Evolutionary conservation across 2,888 invertebrate species (phyloP), one percentile per base, ranked within the genome.

Genomic region (Anarsia innoxiella): DNA sequence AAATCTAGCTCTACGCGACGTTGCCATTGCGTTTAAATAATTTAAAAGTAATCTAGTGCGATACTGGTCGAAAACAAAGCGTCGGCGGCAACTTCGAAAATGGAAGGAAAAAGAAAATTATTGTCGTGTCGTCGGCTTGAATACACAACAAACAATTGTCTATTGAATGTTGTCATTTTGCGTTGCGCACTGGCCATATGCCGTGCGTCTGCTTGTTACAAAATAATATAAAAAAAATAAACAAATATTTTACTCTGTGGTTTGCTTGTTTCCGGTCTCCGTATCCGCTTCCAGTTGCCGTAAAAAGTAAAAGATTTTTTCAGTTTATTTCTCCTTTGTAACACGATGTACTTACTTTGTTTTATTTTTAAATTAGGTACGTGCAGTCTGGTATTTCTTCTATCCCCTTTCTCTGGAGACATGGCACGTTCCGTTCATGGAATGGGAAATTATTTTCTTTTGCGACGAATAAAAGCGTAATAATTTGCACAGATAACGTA

Each of bases 101-200:
- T 53, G 39, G 65, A 45, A 35, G 41, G 49, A 58, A 66, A 66
- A 60, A 58, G 52, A 43, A 48, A 39, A 51, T 45, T 41, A 19
- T 19, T 8, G 19, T 19, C 57, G 56, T n/a, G n/a, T 57, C 57
- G 56, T 46, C 53, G 49, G 58, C 56, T 49, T 59, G 56, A 53
- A 62, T 58, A 68, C 69, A 76, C 76, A 76, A 77, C 19, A 71
- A 79, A 78, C 79, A 79, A 78, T 75, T 71, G 79, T 75, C 59
- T 53, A 51, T 44, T 55, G 52, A 69, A 71, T 66, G 68, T 80
- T 58, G 73, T 82, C 66, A 78, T 80, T 82, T 79, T 82, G 78
- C 78, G 76, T 79, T 64, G 44, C 65, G 57, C 59, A 59, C 66
- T 53, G 51, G 48, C 75, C 82, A 75, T 69, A 69, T 83, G 83